Evolutionary conservation across 2,888 invertebrate species (phyloP).

Genomic region (Epiperipatus broadwayi): DNA sequence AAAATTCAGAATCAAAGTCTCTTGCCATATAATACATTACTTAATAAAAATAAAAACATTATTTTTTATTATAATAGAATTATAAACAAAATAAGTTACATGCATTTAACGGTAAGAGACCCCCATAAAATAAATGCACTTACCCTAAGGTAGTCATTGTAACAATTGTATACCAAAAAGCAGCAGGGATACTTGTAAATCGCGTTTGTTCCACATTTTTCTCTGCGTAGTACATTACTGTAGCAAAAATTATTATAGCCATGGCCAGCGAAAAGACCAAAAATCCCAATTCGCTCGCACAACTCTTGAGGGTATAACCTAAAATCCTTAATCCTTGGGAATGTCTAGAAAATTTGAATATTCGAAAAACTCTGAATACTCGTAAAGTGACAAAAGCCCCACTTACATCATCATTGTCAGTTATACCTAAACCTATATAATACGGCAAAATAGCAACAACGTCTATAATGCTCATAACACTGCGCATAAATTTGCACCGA

Average conservation of each 20-base stretch:
- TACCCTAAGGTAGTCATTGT: slow-evolving; percentile 99
- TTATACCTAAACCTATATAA: slow-evolving; percentile 92
- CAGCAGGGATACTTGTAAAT: slow-evolving; percentile 97
- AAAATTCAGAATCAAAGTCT: too few relatives aligned
- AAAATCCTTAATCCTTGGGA: slow-evolving; percentile 95
- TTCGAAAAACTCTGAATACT: slow-evolving; percentile 97
- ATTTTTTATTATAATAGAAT: too few relatives aligned
- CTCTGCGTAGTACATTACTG: slow-evolving; percentile 99
- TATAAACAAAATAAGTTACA: too few relatives aligned
- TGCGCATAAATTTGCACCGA: slow-evolving; percentile 87
- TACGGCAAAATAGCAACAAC: slow-evolving; percentile 98
- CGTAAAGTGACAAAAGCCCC: slow-evolving; percentile 96
- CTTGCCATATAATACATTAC: too few relatives aligned
- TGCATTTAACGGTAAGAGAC: too few relatives aligned
- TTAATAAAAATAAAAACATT: too few relatives aligned
- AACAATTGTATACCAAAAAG: slow-evolving; percentile 99
- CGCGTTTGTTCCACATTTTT: slow-evolving; percentile 91
- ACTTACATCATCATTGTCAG: slow-evolving; percentile 93
- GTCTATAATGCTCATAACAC: slow-evolving; percentile 98
- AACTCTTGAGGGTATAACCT: slow-evolving; percentile 96
- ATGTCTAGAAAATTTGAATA: slow-evolving; percentile 99
- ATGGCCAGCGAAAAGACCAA: slow-evolving; percentile 96
- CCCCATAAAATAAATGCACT: too few relatives aligned
- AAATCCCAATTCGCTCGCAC: slow-evolving; percentile 96
- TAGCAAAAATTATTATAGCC: slow-evolving; percentile 99